Evolutionary conservation across 2,888 invertebrate species (phyloP).

Genomic region (Chrysolina haemoptera): DNA sequence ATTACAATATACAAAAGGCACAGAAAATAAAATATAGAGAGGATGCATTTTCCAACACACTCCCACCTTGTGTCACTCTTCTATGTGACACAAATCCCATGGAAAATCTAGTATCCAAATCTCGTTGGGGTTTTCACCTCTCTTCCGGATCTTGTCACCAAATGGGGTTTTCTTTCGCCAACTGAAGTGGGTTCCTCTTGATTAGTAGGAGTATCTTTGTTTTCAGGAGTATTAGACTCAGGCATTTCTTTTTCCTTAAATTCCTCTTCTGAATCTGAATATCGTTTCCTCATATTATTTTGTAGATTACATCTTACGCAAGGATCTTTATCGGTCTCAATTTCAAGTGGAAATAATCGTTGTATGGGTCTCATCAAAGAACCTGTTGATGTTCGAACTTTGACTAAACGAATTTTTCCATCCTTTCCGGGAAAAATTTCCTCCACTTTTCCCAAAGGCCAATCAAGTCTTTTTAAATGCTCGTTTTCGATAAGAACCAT

Average conservation of each 20-base stretch:
- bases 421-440: too few relatives aligned
- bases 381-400: slow-evolving; percentile 23
- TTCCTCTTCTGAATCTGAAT: neutral
- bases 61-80: slow-evolving; percentile 23
- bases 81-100: slow-evolving; percentile 1
- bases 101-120: slow-evolving; percentile 3
- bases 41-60: slow-evolving; percentile 18
- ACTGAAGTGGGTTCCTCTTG: neutral
- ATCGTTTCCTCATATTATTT: neutral
- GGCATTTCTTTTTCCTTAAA: neutral
- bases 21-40: too few relatives aligned
- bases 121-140: neutral
- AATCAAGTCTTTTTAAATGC: too few relatives aligned
- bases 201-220: neutral
- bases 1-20: too few relatives aligned
- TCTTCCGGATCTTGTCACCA: neutral
- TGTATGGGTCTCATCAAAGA: slow-evolving; percentile 25
- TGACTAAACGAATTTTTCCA: slow-evolving; percentile 9
- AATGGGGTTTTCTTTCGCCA: neutral
- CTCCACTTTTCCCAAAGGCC: too few relatives aligned
- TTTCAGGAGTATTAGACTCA: neutral
- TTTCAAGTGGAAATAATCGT: slow-evolving; percentile 1
- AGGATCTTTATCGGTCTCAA: slow-evolving; percentile 2
- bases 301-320: neutral
- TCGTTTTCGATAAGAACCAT: slow-evolving; percentile 42